Percentiles rank a stretch among this genome's conserved stretches.
phyloP scores from a whole-genome alignment of 2,797 vertebrate species.

The Sebastes hopkinsi region DNA sequence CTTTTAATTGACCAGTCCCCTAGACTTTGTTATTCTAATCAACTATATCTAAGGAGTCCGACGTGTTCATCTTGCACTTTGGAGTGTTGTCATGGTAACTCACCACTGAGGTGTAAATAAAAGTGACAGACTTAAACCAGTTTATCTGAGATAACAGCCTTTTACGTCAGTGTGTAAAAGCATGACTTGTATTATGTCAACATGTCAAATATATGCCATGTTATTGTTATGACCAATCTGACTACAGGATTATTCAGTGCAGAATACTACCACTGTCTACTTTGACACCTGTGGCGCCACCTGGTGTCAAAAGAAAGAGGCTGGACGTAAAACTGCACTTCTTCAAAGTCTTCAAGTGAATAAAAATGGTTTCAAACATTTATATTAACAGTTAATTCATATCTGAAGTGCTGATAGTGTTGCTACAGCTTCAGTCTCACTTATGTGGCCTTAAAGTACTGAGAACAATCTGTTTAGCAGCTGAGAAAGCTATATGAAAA shows the following conservation, averaged over 20 bases:
- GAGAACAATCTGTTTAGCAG: background rate
- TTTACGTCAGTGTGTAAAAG: background rate
- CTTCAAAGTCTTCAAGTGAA: background rate
- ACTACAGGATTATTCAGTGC: background rate
- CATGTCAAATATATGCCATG: slow-evolving; percentile 1
- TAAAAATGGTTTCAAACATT: background rate
- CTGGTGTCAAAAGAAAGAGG: slow-evolving; percentile 40
- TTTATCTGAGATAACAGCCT: background rate
- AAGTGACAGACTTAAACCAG: background rate
- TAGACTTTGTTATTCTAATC: background rate
- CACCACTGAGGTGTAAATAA: background rate
- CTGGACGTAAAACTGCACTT: too few relatives aligned
- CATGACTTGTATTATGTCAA: background rate
- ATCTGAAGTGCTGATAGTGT: background rate
- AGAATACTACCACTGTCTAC: background rate
- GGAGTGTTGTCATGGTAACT: background rate
- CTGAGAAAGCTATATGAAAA: background rate
- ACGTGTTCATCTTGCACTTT: background rate
- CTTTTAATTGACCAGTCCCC: background rate
- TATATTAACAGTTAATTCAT: background rate
- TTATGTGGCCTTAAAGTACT: background rate
- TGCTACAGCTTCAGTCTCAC: background rate
- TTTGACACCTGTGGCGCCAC: slow-evolving; percentile 43
- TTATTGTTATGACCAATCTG: slow-evolving; percentile 15
- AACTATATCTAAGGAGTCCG: background rate